phyloP scores from a whole-genome alignment of 2,888 invertebrate species.

The Watsonalla binaria region DNA sequence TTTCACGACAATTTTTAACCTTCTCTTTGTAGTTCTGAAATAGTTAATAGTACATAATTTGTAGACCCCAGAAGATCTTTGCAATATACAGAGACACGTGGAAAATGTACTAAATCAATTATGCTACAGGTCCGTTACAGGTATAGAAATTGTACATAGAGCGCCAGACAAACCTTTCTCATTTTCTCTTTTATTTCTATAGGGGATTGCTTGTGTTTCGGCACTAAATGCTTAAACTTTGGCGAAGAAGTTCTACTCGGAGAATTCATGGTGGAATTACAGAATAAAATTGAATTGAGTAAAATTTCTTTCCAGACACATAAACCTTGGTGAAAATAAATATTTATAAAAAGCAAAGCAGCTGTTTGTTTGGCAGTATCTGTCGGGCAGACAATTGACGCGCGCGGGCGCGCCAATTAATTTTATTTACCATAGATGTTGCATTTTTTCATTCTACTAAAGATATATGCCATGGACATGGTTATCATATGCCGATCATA shows the following conservation, averaged over 20 bases:
- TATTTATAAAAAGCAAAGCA: no score
- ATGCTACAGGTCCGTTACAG: no score
- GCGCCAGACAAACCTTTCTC: slow-evolving; percentile 47
- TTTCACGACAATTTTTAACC: slow-evolving; percentile 56
- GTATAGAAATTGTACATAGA: not conserved
- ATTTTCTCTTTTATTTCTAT: slow-evolving; percentile 66
- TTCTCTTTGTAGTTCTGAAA: slow-evolving; percentile 63
- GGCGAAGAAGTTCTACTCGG: slow-evolving; percentile 39
- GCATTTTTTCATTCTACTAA: no score
- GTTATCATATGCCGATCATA: no score
- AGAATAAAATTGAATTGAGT: not conserved
- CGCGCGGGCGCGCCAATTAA: no score
- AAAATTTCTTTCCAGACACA: no score
- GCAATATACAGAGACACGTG: not conserved
- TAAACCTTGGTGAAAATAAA: no score
- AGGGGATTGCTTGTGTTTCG: slow-evolving; percentile 52
- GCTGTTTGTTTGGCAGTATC: no score
- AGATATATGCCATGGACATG: no score
- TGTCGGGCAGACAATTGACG: no score
- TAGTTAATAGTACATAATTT: not conserved
- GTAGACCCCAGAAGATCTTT: no score
- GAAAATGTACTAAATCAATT: not conserved
- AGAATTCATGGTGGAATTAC: slow-evolving; percentile 39
- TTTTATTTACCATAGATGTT: no score
- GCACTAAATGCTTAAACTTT: slow-evolving; percentile 51